Evolutionary conservation across 2,888 invertebrate species (phyloP).

Genomic region (Drosophila tripunctata): DNA sequence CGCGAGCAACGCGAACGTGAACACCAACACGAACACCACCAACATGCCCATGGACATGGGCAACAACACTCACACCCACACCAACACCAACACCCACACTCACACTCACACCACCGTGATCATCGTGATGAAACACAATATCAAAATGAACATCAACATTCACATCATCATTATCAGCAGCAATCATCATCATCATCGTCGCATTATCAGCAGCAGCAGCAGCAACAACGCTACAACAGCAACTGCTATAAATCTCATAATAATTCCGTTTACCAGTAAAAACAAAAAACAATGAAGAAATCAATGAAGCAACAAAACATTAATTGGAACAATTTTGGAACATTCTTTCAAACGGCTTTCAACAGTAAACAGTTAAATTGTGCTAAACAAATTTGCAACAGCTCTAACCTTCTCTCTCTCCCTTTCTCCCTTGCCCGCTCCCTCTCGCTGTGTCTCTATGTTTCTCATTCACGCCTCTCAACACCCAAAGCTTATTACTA

Average conservation of each 20-base stretch:
- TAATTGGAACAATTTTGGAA: conserved; percentile 66
- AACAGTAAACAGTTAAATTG: conserved; percentile 81
- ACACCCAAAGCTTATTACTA: conserved; percentile 52
- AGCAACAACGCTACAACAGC: conserved; percentile 74
- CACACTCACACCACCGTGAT: conserved; percentile 2
- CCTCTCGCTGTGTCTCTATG: conserved; percentile 6
- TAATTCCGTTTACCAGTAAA: conserved; percentile 83
- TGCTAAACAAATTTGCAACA: conserved; percentile 67
- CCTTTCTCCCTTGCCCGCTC: not conserved
- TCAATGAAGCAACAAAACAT: conserved; percentile 46
- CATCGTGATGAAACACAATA: too few species aligned
- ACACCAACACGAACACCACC: conserved; percentile 30
- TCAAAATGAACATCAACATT: conserved; percentile 22
- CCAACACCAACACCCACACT: conserved; percentile 14
- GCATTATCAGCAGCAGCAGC: conserved; percentile 55
- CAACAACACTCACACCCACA: conserved; percentile 29
- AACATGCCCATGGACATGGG: conserved; percentile 29
- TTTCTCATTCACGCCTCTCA: conserved; percentile 47
- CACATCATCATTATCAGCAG: conserved; percentile 37
- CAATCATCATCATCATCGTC: conserved; percentile 32
- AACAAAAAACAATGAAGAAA: conserved; percentile 23
- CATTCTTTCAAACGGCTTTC: conserved; percentile 71
- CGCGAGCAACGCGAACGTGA: conserved; percentile 35
- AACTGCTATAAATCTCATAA: conserved; percentile 81
- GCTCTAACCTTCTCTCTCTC: conserved; percentile 30